These are phyloP conservation scores for Nicator chloris DNA, from an alignment of 2,113 vertebrate species.

Conservation along the genomic window DNA sequence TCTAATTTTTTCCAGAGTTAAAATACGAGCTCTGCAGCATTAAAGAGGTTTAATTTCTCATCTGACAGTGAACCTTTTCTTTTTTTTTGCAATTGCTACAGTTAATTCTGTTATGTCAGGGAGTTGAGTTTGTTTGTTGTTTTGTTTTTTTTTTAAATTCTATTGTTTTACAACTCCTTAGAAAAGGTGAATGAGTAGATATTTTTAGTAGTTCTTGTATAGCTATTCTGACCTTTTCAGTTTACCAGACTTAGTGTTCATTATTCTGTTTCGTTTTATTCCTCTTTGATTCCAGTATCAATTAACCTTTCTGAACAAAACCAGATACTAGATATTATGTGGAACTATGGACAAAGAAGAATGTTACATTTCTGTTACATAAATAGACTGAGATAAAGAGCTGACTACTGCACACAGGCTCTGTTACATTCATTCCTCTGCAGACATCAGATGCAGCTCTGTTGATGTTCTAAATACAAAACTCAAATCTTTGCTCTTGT, in stretches of 20 bases:
- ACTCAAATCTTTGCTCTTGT: background rate
- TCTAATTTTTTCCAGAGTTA: background rate
- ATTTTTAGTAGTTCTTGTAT: background rate
- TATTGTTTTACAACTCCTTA: background rate
- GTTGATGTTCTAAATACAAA: background rate
- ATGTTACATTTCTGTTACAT: background rate
- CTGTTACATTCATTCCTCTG: background rate
- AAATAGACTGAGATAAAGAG: background rate
- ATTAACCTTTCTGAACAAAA: background rate
- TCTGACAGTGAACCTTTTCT: background rate
- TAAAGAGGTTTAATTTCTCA: background rate
- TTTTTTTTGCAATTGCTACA: background rate
- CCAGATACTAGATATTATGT: background rate
- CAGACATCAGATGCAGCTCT: background rate
- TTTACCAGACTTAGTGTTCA: background rate
- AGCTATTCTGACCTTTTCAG: background rate
- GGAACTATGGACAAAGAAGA: background rate
- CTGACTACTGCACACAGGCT: background rate
- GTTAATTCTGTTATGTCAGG: background rate
- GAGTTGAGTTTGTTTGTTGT: accelerated
- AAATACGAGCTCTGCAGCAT: background rate
- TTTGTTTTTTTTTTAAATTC: background rate
- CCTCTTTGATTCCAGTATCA: background rate
- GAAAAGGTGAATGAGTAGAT: background rate
- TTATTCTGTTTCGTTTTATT: background rate